Evolutionary conservation across 2,797 vertebrate genomes (phyloP), one percentile per base, ranked within the genome.

Genomic region (Protonibea diacanthus): DNA sequence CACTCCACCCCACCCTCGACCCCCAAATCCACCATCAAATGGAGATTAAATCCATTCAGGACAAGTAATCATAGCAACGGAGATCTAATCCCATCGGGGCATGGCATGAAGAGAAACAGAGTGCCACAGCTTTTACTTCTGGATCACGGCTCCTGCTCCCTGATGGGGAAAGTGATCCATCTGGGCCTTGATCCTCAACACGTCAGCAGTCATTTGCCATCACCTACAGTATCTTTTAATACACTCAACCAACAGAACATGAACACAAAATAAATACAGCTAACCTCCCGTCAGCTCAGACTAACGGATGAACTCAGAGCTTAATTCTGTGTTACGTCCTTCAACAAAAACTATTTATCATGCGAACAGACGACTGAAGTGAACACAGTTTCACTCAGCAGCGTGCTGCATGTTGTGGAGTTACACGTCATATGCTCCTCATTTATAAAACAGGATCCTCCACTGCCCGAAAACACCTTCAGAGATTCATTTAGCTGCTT

Each of bases 161-260:
- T 95, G 52, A 96, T 93, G 73, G 95, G 95, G 83, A 96, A 33
- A 29, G 15, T 93, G 88, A 76, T 96, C 95, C 78, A 97, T 96
- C 87, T 94, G 96, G 90, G 94, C 92, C 90, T 96, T 92, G 74
- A 97, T 96, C 93, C 96, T 94, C 15, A 90, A 94, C 91, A 3
- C 1, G 63, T 56, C n/a, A n/a, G n/a, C n/a, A n/a, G n/a, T n/a
- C 8, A 61, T 12, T 60, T 77, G 40, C 47, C 12, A 53, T 42
- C 67, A 57, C 56, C 47, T 49, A 45, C 49, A 58, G 20, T 0
- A 18, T 49, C 64, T 13, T 8, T 11, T 0, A 65, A 44, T 44
- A 57, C 7, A 58, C 4, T 13, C 3, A 20, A 38, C 17, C 29
- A 33, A 5, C 2, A 8, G 13, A 27, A 6, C 29, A 23, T 7